Evolutionary conservation across 1,140 invertebrate genomes (phyloP).

Genomic region (Calliphora vicina): DNA sequence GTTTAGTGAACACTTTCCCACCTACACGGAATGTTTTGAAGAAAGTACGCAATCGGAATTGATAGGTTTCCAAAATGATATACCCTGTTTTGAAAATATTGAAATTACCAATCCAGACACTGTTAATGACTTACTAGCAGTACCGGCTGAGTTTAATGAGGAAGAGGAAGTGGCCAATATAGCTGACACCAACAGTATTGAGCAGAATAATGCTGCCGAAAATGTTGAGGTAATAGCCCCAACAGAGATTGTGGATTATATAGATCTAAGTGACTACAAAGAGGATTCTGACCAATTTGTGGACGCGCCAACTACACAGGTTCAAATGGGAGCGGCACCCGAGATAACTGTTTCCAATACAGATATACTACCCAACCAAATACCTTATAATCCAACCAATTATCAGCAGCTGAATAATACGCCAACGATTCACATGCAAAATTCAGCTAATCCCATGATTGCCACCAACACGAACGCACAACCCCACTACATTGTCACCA

Average conservation of each 20-base stretch:
- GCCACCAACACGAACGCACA: not conserved
- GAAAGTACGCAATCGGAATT: slow-evolving; percentile 43
- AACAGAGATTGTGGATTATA: not conserved
- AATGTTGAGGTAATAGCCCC: not conserved
- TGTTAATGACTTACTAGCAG: not conserved
- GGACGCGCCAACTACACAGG: not conserved
- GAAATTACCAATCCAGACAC: not conserved
- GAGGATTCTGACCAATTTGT: not conserved
- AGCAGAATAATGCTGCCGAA: not conserved
- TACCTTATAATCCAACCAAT: not conserved
- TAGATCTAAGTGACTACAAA: not conserved
- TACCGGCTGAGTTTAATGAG: not conserved
- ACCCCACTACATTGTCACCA: slow-evolving; percentile 3
- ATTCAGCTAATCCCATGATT: not conserved
- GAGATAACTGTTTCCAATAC: not conserved
- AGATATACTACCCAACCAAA: not conserved
- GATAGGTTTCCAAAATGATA: slow-evolving; percentile 60
- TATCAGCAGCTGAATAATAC: not conserved
- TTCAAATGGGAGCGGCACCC: not conserved
- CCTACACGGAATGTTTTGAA: slow-evolving; percentile 37
- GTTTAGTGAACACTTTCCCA: slow-evolving; percentile 4
- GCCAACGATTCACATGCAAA: not conserved
- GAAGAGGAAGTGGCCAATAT: not conserved
- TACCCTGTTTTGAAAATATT: slow-evolving; percentile 59
- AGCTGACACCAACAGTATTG: not conserved